These are phyloP conservation scores for Dichetophora obliterata DNA, from an alignment of 2,888 invertebrate genomes.

Conservation along the genomic window DNA sequence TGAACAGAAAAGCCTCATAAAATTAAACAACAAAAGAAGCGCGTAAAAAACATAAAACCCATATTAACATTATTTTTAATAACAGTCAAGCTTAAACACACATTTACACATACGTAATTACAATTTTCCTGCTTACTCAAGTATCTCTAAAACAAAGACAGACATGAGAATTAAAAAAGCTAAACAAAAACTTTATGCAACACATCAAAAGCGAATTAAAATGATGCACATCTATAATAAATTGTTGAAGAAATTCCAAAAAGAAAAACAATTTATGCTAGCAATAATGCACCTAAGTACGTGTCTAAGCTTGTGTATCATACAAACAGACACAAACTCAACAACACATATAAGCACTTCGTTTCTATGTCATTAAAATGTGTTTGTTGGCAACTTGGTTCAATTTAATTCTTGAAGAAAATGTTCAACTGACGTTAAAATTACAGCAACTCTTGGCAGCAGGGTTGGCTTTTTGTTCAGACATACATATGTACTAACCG, in stretches of 20 bases:
- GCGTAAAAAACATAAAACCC: slow-evolving; percentile 19
- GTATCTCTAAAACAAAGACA: not conserved
- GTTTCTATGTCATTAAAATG: slow-evolving; percentile 7
- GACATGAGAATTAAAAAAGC: not conserved
- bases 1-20: not conserved
- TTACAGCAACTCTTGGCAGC: not conserved
- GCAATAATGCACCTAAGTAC: no score
- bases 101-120: not conserved
- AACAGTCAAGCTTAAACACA: not conserved
- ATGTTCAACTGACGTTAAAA: slow-evolving; percentile 17
- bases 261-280: not conserved
- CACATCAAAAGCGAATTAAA: slow-evolving; percentile 31
- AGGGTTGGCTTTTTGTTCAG: not conserved
- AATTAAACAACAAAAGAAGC: slow-evolving; percentile 43
- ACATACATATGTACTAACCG: not conserved
- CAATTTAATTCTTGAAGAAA: not conserved
- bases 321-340: not conserved
- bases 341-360: not conserved
- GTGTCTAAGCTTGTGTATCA: not conserved
- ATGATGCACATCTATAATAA: not conserved
- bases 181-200: slow-evolving; percentile 29
- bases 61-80: not conserved
- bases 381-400: not conserved
- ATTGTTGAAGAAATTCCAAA: not conserved
- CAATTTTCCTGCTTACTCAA: not conserved